Evolutionary conservation across 2,888 invertebrate genomes (phyloP), one percentile per base, ranked within the genome.

Genomic region (Rhaphigaster nebulosa): DNA sequence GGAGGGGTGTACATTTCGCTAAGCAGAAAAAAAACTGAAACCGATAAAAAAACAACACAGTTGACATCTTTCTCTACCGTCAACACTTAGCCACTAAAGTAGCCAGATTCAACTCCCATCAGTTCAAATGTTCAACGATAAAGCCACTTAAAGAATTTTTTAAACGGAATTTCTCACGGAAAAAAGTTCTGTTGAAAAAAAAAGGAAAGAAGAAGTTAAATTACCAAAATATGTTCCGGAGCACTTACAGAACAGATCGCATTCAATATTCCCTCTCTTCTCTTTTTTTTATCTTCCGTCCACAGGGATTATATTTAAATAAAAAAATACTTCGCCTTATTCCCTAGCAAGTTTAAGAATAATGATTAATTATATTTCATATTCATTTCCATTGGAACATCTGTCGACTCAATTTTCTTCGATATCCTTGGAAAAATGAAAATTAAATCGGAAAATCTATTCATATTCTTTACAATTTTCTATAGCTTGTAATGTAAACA

Each of bases 241-340:
- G 45, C 84, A 84, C 45, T 84, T 84, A 84, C 45, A 84, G 80
- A 80, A 80, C 41, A 12, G 45, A 84, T 84, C 41, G n/a, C 45
- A n/a, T 50, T 84, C 45, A 84, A 45, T 84, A 84, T 84, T 84
- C 84, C 45, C 84, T 84, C 84, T n/a, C 13, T 84, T 84, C n/a
- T 84, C n/a, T 84, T 41, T 41, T 26, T 80, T n/a, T 84, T 84
- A 23, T 84, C 80, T 84, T 84, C 20, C 45, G 84, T 38, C 70
- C 84, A n/a, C 45, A n/a, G 50, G n/a, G 84, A 84, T 45, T 45
- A 84, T 84, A 84, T 84, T 45, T 45, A 26, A 84, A 84, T 84
- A 84, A 84, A 84, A 84, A 84, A 26, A 84, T 84, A 45, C 45
- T 84, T 45, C 84, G n/a, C n/a, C 50, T 50, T 26, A 76, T 38